Evolutionary conservation across 2,113 vertebrate species (phyloP).

Genomic region (Ascaphus truei): DNA sequence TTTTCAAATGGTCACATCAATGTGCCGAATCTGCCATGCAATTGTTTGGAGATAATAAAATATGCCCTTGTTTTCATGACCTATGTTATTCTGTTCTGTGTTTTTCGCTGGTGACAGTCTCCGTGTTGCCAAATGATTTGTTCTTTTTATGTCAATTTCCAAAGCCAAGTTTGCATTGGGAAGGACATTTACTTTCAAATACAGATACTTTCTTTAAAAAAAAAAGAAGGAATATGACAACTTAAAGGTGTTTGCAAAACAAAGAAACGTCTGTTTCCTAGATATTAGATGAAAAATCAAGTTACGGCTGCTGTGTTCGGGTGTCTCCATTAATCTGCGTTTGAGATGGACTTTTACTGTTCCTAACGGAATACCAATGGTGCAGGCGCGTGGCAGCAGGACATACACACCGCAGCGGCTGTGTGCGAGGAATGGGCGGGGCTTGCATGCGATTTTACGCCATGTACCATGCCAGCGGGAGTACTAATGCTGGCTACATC

Average conservation of each 20-base stretch:
- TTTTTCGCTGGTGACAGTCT: background rate
- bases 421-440: no score
- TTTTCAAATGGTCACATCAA: constrained; percentile 27
- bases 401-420: no score
- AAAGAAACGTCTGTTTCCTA: no score
- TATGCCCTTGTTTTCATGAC: background rate
- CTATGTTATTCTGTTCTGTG: constrained; percentile 6
- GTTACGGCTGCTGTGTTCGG: no score
- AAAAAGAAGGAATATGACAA: background rate
- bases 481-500: no score
- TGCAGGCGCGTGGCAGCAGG: no score
- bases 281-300: no score
- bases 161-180: background rate
- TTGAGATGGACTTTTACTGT: no score
- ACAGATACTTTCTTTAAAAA: background rate
- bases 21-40: background rate
- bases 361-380: no score
- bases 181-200: background rate
- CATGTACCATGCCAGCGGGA: no score
- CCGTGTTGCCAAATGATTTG: constrained; percentile 24
- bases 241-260: background rate
- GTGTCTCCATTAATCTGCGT: no score
- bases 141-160: constrained; percentile 3
- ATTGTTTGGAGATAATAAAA: constrained; percentile 30
- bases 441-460: no score